Evolutionary conservation across 2,113 vertebrate species (phyloP).

Genomic region (Rhinopomastus cyanomelas): DNA sequence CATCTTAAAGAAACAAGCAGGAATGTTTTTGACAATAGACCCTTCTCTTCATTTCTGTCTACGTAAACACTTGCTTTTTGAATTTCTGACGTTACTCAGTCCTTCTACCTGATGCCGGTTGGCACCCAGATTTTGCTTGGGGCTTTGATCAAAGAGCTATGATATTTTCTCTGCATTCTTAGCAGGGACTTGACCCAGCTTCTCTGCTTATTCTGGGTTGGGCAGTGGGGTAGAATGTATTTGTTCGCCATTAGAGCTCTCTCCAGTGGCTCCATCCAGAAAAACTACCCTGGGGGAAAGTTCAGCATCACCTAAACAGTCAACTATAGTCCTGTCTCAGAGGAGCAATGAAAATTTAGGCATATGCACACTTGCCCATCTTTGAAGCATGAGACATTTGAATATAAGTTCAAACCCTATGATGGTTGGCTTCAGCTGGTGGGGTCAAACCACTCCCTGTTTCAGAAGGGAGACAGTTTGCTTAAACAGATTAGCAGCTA

Average conservation of each 20-base stretch:
- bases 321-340: background rate
- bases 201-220: background rate
- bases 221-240: background rate
- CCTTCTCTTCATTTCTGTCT: background rate
- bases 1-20: conserved; percentile 29
- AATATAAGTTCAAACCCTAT: background rate
- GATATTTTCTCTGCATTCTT: background rate
- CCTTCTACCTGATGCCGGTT: background rate
- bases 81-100: background rate
- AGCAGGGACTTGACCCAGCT: background rate
- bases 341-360: background rate
- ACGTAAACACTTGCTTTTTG: background rate
- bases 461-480: background rate
- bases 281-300: background rate
- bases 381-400: background rate
- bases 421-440: background rate
- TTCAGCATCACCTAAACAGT: background rate
- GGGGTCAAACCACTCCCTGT: background rate
- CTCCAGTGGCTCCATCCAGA: background rate
- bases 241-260: background rate
- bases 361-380: background rate
- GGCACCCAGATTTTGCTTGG: background rate
- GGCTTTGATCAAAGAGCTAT: background rate
- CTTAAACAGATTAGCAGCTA: conserved; percentile 48
- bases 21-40: background rate